A percentile compares a stretch with the other conserved stretches of the same genome.
These are phyloP conservation scores for Leptoteleia sp. DNA, from an alignment of 1,140 invertebrate species.

Conservation along the genomic window DNA sequence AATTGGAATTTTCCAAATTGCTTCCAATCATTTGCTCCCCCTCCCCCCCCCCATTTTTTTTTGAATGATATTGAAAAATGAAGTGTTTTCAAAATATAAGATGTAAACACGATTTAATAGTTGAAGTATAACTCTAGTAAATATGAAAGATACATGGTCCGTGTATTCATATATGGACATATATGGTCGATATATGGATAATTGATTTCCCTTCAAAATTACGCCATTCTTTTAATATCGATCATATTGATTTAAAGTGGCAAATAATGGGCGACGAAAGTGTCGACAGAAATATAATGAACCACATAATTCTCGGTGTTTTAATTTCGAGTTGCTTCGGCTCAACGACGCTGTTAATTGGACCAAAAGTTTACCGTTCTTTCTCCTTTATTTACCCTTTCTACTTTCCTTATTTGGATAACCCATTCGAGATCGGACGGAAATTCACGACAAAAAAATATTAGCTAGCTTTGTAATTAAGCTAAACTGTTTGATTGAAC, in stretches of 20 bases:
- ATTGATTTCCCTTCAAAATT: slow-evolving; percentile 6
- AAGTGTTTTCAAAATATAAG: too few species aligned
- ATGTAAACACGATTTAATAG: too few species aligned
- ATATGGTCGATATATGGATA: too few species aligned
- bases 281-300: slow-evolving; percentile 25
- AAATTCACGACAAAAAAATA: slow-evolving; percentile 1
- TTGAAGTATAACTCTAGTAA: too few species aligned
- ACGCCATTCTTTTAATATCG: slow-evolving; percentile 38
- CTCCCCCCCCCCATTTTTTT: too few species aligned
- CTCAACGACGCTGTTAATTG: slow-evolving; percentile 27
- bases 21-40: too few species aligned
- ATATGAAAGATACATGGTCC: too few species aligned
- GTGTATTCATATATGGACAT: too few species aligned
- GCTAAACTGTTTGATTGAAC: slow-evolving; percentile 17
- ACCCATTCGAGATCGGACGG: not conserved
- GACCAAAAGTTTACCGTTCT: slow-evolving; percentile 20
- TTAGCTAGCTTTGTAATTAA: slow-evolving; percentile 16
- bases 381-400: slow-evolving; percentile 6
- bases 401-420: not conserved
- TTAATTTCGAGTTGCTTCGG: slow-evolving; percentile 23
- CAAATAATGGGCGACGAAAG: slow-evolving; percentile 29
- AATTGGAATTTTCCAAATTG: too few species aligned
- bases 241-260: slow-evolving; percentile 41
- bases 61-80: too few species aligned
- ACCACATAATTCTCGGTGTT: slow-evolving; percentile 33